These are phyloP conservation scores for Heliconius sara DNA, from an alignment of 2,888 invertebrate genomes.

Conservation along the genomic window DNA sequence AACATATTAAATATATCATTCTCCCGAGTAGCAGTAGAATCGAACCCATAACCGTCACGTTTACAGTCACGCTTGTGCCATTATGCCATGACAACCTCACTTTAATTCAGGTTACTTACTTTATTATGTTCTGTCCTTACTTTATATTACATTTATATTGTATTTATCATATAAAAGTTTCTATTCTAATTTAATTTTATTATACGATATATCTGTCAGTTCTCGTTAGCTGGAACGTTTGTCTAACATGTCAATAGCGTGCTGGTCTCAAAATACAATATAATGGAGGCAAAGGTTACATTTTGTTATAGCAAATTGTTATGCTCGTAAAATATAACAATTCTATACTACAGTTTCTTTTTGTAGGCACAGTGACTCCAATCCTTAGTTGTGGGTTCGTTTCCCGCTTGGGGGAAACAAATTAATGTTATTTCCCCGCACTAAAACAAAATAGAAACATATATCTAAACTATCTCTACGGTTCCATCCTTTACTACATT, in stretches of 20 bases:
- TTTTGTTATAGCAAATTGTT: not conserved
- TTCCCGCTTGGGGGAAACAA: too few species aligned
- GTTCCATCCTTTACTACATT: too few species aligned
- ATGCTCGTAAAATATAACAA: not conserved
- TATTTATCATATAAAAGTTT: not conserved
- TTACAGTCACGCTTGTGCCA: too few species aligned
- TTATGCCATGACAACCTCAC: too few species aligned
- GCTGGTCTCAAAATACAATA: not conserved
- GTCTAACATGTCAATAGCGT: not conserved
- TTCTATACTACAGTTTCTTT: not conserved
- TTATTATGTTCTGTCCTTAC: too few species aligned
- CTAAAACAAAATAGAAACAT: not conserved
- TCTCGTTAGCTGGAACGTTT: conserved; percentile 10
- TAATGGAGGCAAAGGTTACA: conserved; percentile 9
- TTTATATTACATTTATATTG: not conserved
- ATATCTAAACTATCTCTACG: too few species aligned
- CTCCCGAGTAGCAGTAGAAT: too few species aligned
- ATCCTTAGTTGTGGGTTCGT: not conserved
- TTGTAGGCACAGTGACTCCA: not conserved
- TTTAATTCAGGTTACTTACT: too few species aligned
- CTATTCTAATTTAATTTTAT: conserved; percentile 26
- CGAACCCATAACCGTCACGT: too few species aligned
- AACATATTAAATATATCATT: too few species aligned
- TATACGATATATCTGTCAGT: conserved; percentile 18
- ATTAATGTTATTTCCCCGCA: not conserved